A percentile compares a stretch with the other conserved stretches of the same genome.
These are phyloP conservation scores for Drosophila nr. perissopoda DNA, from an alignment of 2,888 invertebrate species.

Conservation along the genomic window DNA sequence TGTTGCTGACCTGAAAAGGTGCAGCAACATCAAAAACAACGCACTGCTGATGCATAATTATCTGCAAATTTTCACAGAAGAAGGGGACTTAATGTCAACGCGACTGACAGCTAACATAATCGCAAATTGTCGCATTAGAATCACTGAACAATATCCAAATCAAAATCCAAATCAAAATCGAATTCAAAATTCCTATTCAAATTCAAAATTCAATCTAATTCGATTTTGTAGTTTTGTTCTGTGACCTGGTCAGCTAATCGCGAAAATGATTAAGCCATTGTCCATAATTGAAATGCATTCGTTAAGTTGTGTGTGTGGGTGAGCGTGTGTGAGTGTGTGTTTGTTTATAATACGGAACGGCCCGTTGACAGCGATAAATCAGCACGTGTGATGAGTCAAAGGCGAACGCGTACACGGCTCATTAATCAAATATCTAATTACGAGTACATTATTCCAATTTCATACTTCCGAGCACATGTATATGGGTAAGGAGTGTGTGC, in stretches of 20 bases:
- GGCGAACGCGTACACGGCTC: constrained; percentile 63
- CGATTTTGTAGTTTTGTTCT: background rate
- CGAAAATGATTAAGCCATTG: constrained; percentile 66
- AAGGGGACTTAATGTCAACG: background rate
- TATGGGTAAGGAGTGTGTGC: constrained; percentile 2
- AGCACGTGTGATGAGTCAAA: constrained; percentile 78
- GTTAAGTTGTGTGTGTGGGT: background rate
- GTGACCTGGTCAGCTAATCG: constrained; percentile 60
- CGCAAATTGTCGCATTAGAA: constrained; percentile 5
- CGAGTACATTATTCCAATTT: constrained; percentile 76
- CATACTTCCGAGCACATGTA: constrained; percentile 31
- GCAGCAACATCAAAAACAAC: constrained; percentile 15
- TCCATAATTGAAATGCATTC: constrained; percentile 51
- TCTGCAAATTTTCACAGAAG: constrained; percentile 48
- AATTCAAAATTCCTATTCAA: constrained; percentile 26
- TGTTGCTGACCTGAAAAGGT: constrained; percentile 19
- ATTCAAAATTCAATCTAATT: constrained; percentile 12
- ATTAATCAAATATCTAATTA: constrained; percentile 78
- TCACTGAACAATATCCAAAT: constrained; percentile 9
- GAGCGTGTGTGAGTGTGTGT: background rate
- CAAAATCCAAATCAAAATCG: constrained; percentile 13
- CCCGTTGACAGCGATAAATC: constrained; percentile 77
- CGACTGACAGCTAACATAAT: constrained; percentile 30
- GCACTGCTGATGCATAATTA: constrained; percentile 57
- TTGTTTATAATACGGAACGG: constrained; percentile 35